Percentiles rank a stretch among this genome's conserved stretches.
Evolutionary conservation across 2,113 vertebrate genomes (phyloP).

Genomic region (Neoarius graeffei): DNA sequence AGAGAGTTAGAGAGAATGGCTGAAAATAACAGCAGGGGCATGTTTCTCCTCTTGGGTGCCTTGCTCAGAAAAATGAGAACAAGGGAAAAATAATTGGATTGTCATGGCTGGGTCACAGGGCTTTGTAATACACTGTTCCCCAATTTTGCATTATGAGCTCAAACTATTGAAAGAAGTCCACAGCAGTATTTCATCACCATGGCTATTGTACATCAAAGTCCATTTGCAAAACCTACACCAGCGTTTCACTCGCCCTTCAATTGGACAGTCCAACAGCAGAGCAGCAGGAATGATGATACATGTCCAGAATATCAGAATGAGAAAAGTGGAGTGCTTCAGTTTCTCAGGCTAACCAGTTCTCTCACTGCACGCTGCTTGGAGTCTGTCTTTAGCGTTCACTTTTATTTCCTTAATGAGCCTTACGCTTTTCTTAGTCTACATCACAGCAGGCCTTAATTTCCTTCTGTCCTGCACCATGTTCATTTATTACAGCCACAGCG

Average conservation of each 20-base stretch:
- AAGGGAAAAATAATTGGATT: conserved; percentile 30
- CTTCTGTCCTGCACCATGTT: not conserved
- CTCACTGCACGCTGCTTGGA: not conserved
- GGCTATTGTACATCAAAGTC: conserved; percentile 20
- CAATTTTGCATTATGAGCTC: not conserved
- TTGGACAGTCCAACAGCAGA: conserved; percentile 7
- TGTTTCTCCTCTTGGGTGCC: not conserved
- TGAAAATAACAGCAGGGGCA: conserved; percentile 11
- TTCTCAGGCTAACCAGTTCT: not conserved
- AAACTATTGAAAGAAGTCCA: not conserved
- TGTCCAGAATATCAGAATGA: not conserved
- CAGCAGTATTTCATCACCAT: not conserved
- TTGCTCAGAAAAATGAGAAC: conserved; percentile 12
- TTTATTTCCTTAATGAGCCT: conserved; percentile 2
- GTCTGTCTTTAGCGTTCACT: conserved; percentile 10
- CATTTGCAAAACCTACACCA: not conserved
- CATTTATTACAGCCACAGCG: not conserved
- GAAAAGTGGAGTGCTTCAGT: not conserved
- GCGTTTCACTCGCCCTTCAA: not conserved
- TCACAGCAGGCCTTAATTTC: conserved; percentile 21
- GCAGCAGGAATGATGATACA: conserved; percentile 1
- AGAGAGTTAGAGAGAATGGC: not conserved
- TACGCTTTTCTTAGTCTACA: not conserved
- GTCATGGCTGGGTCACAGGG: conserved; percentile 9
- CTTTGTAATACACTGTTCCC: not conserved